Evolutionary conservation across 2,113 vertebrate species (phyloP).

Genomic region (Alosa alosa): DNA sequence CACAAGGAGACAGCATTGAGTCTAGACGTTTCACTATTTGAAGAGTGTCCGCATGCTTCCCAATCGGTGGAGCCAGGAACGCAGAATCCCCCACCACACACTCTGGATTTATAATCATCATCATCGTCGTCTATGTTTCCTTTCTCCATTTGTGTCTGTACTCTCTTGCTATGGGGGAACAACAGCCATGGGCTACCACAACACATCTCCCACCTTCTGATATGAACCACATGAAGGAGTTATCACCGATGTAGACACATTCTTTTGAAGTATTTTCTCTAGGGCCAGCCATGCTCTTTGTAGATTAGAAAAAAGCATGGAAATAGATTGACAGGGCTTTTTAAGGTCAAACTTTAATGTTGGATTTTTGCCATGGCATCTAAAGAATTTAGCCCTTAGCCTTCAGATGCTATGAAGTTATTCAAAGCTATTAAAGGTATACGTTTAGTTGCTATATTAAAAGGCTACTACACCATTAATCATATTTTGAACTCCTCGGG

Average conservation of each 20-base stretch:
- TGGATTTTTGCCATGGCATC: not conserved
- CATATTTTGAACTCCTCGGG: not conserved
- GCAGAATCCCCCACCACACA: not conserved
- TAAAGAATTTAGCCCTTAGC: not conserved
- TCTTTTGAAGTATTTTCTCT: not conserved
- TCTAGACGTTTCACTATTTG: not conserved
- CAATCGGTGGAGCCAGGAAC: not conserved
- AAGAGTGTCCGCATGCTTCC: not conserved
- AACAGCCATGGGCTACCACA: not conserved
- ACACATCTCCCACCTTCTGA: not conserved
- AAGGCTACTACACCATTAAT: not conserved
- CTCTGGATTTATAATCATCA: constrained; percentile 59
- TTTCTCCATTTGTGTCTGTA: not conserved
- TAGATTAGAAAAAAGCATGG: not conserved
- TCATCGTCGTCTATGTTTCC: constrained; percentile 24
- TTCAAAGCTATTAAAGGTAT: not conserved
- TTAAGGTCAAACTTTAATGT: not conserved
- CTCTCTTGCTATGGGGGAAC: not conserved
- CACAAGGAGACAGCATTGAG: constrained; percentile 5
- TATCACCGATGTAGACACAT: not conserved
- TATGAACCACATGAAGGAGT: not conserved
- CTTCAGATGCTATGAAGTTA: not conserved
- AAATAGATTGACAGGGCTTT: not conserved
- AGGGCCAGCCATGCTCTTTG: not conserved
- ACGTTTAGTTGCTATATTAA: not conserved